Evolutionary conservation across 2,888 invertebrate species (phyloP).

Genomic region (Phengaris alcon): DNA sequence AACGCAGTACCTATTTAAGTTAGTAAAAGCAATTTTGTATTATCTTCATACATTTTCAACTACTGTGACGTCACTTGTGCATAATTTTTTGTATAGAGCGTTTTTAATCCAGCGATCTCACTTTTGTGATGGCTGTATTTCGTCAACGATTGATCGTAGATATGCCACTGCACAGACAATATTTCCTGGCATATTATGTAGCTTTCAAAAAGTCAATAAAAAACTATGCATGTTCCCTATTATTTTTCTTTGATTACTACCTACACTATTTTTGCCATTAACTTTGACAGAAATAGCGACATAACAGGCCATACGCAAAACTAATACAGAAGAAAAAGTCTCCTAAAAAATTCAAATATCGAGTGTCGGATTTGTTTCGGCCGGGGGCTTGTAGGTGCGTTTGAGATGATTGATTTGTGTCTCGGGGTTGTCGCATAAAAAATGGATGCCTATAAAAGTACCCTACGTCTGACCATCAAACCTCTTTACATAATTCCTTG

Average conservation of each 20-base stretch:
- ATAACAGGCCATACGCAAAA: neutral
- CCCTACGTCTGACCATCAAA: slow-evolving; percentile 57
- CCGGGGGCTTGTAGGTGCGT: slow-evolving; percentile 50
- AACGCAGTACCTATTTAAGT: too few species aligned
- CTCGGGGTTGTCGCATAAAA: slow-evolving; percentile 54
- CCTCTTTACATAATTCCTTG: slow-evolving; percentile 72
- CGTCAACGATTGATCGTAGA: too few species aligned
- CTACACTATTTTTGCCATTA: neutral
- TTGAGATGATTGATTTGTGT: slow-evolving; percentile 58
- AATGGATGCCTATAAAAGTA: slow-evolving; percentile 58
- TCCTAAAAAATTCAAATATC: slow-evolving; percentile 31
- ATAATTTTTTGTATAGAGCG: too few species aligned
- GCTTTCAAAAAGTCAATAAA: too few species aligned
- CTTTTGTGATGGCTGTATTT: too few species aligned
- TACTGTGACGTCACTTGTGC: too few species aligned
- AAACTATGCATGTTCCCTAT: too few species aligned
- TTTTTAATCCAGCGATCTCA: too few species aligned
- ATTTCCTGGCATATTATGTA: too few species aligned
- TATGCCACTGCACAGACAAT: too few species aligned
- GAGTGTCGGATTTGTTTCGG: slow-evolving; percentile 33
- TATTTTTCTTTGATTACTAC: neutral
- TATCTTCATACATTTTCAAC: too few species aligned
- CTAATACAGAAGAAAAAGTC: neutral
- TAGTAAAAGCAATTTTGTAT: too few species aligned
- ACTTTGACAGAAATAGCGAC: neutral